phyloP scores from a whole-genome alignment of 2,888 invertebrate species.

The Hemithea aestivaria region DNA sequence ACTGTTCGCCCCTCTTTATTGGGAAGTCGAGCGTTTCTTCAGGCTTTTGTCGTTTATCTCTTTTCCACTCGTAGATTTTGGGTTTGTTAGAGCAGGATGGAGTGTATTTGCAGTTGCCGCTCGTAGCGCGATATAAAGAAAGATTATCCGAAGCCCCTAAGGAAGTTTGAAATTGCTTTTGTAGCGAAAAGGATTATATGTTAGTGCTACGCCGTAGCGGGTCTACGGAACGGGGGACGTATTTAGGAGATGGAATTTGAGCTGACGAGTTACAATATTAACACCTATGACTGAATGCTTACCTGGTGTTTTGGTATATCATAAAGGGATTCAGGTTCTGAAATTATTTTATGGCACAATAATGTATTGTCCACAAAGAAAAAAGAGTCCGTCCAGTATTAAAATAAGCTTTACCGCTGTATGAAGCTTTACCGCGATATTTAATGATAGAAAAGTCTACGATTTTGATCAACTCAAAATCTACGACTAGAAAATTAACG shows the following conservation, averaged over 20 bases:
- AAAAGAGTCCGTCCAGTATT: too few relatives aligned
- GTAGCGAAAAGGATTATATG: slow-evolving; percentile 81
- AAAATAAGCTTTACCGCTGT: too few relatives aligned
- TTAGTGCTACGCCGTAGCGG: slow-evolving; percentile 75
- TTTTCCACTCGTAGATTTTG: slow-evolving; percentile 31
- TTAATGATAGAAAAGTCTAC: too few relatives aligned
- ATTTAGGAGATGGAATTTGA: slow-evolving; percentile 49
- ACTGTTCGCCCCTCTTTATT: slow-evolving; percentile 74
- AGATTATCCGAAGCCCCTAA: slow-evolving; percentile 80
- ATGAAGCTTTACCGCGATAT: too few relatives aligned
- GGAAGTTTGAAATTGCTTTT: slow-evolving; percentile 81
- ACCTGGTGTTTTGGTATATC: too few relatives aligned
- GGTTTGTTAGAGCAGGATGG: slow-evolving; percentile 41
- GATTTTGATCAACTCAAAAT: too few relatives aligned
- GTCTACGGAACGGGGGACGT: slow-evolving; percentile 55
- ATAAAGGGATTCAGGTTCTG: too few relatives aligned
- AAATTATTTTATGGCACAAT: too few relatives aligned
- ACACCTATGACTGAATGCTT: too few relatives aligned
- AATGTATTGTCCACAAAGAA: too few relatives aligned
- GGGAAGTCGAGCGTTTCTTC: slow-evolving; percentile 69
- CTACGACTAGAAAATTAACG: too few relatives aligned
- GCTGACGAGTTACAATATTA: slow-evolving; percentile 6
- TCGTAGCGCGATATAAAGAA: slow-evolving; percentile 77
- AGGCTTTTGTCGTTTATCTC: slow-evolving; percentile 41
- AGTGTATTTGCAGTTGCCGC: slow-evolving; percentile 50